These are phyloP conservation scores for Trachymyrmex cornetzi DNA, from an alignment of 1,140 invertebrate genomes.

Conservation along the genomic window DNA sequence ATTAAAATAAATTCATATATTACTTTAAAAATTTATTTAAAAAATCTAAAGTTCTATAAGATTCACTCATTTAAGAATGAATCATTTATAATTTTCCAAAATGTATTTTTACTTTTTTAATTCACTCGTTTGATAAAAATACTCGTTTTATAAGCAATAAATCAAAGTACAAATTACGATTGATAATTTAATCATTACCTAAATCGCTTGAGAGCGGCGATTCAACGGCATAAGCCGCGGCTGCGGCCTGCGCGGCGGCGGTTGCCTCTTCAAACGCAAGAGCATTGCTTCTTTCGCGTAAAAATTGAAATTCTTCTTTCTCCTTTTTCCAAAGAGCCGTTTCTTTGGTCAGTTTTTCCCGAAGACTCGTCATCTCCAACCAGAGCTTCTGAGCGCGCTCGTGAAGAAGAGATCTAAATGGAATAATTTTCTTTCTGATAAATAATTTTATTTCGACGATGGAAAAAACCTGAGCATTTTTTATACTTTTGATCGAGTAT, in stretches of 20 bases:
- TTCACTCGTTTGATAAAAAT: neutral
- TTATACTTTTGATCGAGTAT: neutral
- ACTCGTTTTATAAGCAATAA: neutral
- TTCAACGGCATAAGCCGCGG: slow-evolving; percentile 74
- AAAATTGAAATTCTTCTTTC: slow-evolving; percentile 70
- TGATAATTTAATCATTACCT: slow-evolving; percentile 49
- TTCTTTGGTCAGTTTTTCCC: slow-evolving; percentile 62
- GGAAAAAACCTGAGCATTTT: neutral
- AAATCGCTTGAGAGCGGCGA: slow-evolving; percentile 71
- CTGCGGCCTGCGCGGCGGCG: slow-evolving; percentile 73
- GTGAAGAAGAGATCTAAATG: slow-evolving; percentile 60
- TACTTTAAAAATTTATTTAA: neutral
- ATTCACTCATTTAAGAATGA: neutral
- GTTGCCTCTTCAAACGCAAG: slow-evolving; percentile 75
- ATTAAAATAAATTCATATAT: neutral
- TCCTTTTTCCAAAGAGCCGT: slow-evolving; percentile 72
- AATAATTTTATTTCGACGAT: neutral
- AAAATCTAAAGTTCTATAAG: neutral
- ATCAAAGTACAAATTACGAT: neutral
- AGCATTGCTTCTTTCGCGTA: slow-evolving; percentile 67
- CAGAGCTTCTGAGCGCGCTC: slow-evolving; percentile 68
- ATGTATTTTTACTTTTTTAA: neutral
- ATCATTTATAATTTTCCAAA: neutral
- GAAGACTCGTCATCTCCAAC: slow-evolving; percentile 61
- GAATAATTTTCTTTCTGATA: neutral